Percentiles rank a stretch among this genome's conserved stretches.
Evolutionary conservation across 2,113 vertebrate species (phyloP).

Genomic region (Macroglossus sobrinus): DNA sequence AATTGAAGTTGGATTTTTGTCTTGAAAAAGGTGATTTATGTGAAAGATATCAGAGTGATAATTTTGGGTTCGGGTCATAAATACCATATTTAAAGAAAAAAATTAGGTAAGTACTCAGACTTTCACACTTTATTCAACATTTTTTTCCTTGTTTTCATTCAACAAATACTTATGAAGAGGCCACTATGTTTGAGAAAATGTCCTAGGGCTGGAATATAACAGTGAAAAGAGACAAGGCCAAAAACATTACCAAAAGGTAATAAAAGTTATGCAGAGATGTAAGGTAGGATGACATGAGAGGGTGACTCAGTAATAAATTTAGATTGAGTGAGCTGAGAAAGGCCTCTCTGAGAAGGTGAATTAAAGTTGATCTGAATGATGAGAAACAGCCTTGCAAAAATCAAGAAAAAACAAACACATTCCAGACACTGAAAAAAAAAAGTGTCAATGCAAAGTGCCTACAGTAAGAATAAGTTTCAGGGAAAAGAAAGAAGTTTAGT

Average conservation of each 20-base stretch:
- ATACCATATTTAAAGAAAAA: constrained; percentile 1
- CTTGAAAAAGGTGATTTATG: neutral
- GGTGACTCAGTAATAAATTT: neutral
- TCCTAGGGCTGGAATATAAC: neutral
- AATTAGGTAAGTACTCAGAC: neutral
- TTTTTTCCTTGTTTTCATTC: neutral
- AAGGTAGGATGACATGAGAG: neutral
- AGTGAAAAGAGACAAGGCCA: neutral
- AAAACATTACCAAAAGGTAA: neutral
- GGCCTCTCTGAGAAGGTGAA: neutral
- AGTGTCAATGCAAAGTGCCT: neutral
- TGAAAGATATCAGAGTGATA: neutral
- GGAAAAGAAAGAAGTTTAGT: neutral
- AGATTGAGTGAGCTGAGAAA: neutral
- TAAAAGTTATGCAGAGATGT: neutral
- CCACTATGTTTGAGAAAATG: neutral
- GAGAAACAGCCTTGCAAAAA: neutral
- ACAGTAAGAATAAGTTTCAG: neutral
- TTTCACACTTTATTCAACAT: neutral
- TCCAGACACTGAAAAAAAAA: neutral
- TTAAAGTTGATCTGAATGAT: neutral
- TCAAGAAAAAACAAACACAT: neutral
- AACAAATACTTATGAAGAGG: neutral
- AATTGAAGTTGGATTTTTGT: neutral
- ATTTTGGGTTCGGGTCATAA: neutral